These are phyloP conservation scores for Myoxocephalus aenaeus DNA, from an alignment of 2,797 vertebrate genomes.

Conservation along the genomic window DNA sequence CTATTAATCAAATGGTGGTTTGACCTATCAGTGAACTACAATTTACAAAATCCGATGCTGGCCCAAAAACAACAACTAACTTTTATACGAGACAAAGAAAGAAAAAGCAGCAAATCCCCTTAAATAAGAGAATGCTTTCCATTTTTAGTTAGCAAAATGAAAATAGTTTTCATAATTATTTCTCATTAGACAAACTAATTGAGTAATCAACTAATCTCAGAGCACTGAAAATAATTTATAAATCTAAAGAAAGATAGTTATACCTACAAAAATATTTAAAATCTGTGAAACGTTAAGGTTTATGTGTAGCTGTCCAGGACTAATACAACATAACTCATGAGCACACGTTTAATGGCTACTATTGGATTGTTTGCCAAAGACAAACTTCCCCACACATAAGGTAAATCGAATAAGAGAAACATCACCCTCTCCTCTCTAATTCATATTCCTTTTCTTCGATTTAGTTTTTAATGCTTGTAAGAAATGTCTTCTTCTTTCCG, in stretches of 20 bases:
- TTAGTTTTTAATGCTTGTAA: constrained; percentile 13
- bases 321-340: background rate
- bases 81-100: too few relatives aligned
- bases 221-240: background rate
- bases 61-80: background rate
- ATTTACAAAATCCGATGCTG: background rate
- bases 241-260: background rate
- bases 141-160: background rate
- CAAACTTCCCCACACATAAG: background rate
- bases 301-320: background rate
- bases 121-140: background rate
- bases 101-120: background rate
- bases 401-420: background rate
- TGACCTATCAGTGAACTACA: background rate
- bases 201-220: background rate
- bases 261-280: too few relatives aligned
- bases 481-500: background rate
- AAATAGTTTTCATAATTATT: background rate
- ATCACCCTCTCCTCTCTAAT: background rate
- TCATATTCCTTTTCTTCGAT: background rate
- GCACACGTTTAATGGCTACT: background rate
- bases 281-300: background rate
- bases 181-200: background rate
- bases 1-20: background rate
- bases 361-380: background rate